Percentiles rank a stretch among this genome's conserved stretches.
These are phyloP conservation scores for Copidosoma floridanum DNA, from an alignment of 1,140 invertebrate genomes.

Conservation along the genomic window DNA sequence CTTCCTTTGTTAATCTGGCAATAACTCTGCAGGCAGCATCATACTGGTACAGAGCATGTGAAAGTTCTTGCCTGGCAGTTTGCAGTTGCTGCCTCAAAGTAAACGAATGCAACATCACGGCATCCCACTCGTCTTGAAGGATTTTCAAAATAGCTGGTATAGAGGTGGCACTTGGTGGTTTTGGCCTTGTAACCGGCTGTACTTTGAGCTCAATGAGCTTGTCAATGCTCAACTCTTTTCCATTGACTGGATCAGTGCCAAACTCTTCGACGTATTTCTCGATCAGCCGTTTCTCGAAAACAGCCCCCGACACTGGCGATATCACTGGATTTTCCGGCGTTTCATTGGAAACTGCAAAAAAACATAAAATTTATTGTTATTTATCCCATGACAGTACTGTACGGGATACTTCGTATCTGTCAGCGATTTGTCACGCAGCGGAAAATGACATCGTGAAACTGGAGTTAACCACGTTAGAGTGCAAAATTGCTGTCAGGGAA, in stretches of 20 bases:
- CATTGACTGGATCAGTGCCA: slow-evolving; percentile 94
- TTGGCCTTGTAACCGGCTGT: slow-evolving; percentile 84
- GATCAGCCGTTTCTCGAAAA: slow-evolving; percentile 94
- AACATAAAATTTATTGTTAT: neutral
- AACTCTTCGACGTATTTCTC: slow-evolving; percentile 97
- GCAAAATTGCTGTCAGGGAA: too few relatives aligned
- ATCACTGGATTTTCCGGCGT: slow-evolving; percentile 95
- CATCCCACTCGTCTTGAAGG: slow-evolving; percentile 99
- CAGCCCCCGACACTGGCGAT: slow-evolving; percentile 89
- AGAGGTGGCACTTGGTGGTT: slow-evolving; percentile 94
- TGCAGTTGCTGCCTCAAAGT: slow-evolving; percentile 95
- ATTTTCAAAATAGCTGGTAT: slow-evolving; percentile 97
- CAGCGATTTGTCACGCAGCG: too few relatives aligned
- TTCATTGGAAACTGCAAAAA: slow-evolving; percentile 87
- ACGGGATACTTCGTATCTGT: too few relatives aligned
- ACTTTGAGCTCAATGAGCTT: slow-evolving; percentile 94
- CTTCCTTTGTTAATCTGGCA: slow-evolving; percentile 95
- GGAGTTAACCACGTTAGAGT: too few relatives aligned
- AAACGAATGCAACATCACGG: slow-evolving; percentile 96
- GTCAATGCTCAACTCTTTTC: slow-evolving; percentile 82
- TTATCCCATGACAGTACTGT: too few relatives aligned
- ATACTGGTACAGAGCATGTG: slow-evolving; percentile 91
- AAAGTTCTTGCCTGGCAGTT: slow-evolving; percentile 86
- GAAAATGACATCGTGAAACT: too few relatives aligned
- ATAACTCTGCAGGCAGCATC: slow-evolving; percentile 99